These are phyloP conservation scores for Poeciliopsis turrubarensis DNA, from an alignment of 2,113 vertebrate species.

Conservation along the genomic window DNA sequence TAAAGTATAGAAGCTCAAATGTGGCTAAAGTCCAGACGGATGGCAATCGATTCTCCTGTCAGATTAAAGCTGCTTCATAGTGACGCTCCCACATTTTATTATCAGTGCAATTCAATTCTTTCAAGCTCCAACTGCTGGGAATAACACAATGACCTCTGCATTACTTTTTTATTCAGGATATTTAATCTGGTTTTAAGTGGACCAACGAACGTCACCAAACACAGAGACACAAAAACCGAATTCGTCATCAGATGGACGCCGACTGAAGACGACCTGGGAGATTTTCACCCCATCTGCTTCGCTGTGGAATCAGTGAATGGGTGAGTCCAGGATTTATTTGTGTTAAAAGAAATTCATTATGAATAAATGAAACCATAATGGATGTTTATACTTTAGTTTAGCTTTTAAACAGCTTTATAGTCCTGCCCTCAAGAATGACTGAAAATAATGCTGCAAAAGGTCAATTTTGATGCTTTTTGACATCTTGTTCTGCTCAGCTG, in stretches of 20 bases:
- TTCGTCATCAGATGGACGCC: conserved; percentile 69
- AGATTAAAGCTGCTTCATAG: too few species aligned
- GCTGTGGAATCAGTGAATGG: conserved; percentile 54
- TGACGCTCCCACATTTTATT: too few species aligned
- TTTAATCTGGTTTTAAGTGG: conserved; percentile 63
- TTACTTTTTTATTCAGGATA: conserved; percentile 48
- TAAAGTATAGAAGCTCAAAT: too few species aligned
- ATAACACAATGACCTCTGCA: background rate
- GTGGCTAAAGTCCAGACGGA: too few species aligned
- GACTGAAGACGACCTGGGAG: conserved; percentile 37
- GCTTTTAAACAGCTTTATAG: background rate
- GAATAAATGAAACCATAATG: background rate
- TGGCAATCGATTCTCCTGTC: too few species aligned
- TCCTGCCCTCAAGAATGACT: background rate
- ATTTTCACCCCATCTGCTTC: conserved; percentile 66
- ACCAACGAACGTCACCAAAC: conserved; percentile 50
- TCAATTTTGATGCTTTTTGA: too few species aligned
- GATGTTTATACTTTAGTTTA: background rate
- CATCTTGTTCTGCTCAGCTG: background rate
- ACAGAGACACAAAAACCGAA: conserved; percentile 34
- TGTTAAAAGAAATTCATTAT: background rate
- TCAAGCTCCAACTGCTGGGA: too few species aligned
- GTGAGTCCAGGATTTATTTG: conserved; percentile 34
- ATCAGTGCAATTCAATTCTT: too few species aligned
- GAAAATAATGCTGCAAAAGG: background rate